Base-by-base conservation (phyloP, 2,888 invertebrate species). In the Gibbula magus region DNA sequence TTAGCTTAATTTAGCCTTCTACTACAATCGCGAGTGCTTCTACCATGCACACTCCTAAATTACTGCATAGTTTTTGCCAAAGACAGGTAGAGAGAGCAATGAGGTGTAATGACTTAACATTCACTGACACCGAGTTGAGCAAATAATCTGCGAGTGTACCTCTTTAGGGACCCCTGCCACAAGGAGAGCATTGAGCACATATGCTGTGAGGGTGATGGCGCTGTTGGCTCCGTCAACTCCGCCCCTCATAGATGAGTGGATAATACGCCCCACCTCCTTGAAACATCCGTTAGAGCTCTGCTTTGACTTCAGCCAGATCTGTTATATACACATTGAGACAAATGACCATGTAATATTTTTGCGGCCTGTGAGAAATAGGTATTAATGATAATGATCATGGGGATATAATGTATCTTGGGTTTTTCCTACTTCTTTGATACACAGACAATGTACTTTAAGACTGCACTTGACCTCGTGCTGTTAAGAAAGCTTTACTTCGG, bases 281-380 rank as follows among this genome's bases (percentile, higher is more conserved):
- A 97, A 97, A 96, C 0, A 94, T 83, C 97, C 97, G 88, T 95
- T 96, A 0, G 94, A 86, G 13, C 93, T 94, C 93, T 97, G 97
- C 83, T 94, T 25, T 0, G 22, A 32, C 13, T 51, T 25, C 25
- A 70, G 39, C 70, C 70, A 70, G n/a, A 39, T 20, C 70, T 70
- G 20, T 10, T 5, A 75, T 2, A 75, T 45, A 10, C 45, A 45
- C 45, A 45, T 10, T n/a, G n/a, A n/a, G n/a, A n/a, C n/a, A n/a
- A n/a, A n/a, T n/a, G n/a, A n/a, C n/a, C n/a, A n/a, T n/a, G n/a
- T n/a, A n/a, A n/a, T n/a, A n/a, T n/a, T n/a, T n/a, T n/a, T n/a
- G n/a, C n/a, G n/a, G n/a, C n/a, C n/a, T n/a, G n/a, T n/a, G n/a
- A n/a, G n/a, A n/a, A n/a, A n/a, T n/a, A n/a, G n/a, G n/a, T n/a